phyloP scores from a whole-genome alignment of 2,113 vertebrate species.

The Rousettus leschenaultii region DNA sequence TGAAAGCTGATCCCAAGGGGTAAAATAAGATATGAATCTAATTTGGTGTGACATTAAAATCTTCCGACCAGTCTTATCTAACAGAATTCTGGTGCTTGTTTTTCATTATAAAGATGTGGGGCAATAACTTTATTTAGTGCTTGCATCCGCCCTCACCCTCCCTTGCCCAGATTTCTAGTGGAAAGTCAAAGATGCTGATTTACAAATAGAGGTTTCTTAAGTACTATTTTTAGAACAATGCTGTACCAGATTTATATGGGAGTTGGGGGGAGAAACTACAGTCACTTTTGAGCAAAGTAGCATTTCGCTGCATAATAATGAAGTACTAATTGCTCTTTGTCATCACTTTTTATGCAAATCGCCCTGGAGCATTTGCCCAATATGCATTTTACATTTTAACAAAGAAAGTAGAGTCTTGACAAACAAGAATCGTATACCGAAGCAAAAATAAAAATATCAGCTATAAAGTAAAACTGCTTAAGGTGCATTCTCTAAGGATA shows the following conservation, averaged over 20 bases:
- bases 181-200: constrained; percentile 82
- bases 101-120: constrained; percentile 71
- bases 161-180: constrained; percentile 34
- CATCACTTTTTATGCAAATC: constrained; percentile 87
- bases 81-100: constrained; percentile 71
- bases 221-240: constrained; percentile 86
- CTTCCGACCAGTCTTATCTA: constrained; percentile 74
- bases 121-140: constrained; percentile 63
- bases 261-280: constrained; percentile 69
- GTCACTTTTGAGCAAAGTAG: constrained; percentile 84
- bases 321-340: constrained; percentile 87
- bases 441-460: constrained; percentile 77
- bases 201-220: constrained; percentile 83
- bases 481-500: constrained; percentile 71
- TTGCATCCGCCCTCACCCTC: constrained; percentile 58
- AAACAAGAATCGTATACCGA: constrained; percentile 81
- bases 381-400: constrained; percentile 84
- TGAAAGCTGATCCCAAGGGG: constrained; percentile 76
- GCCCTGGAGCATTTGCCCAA: constrained; percentile 81
- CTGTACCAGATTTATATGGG: constrained; percentile 81
- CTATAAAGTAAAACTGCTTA: constrained; percentile 74
- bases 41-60: constrained; percentile 79
- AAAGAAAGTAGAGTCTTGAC: constrained; percentile 82
- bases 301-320: constrained; percentile 85
- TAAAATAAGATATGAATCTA: constrained; percentile 75